These are phyloP conservation scores for Nesogale talazaci DNA, from an alignment of 2,113 vertebrate species.

Conservation along the genomic window DNA sequence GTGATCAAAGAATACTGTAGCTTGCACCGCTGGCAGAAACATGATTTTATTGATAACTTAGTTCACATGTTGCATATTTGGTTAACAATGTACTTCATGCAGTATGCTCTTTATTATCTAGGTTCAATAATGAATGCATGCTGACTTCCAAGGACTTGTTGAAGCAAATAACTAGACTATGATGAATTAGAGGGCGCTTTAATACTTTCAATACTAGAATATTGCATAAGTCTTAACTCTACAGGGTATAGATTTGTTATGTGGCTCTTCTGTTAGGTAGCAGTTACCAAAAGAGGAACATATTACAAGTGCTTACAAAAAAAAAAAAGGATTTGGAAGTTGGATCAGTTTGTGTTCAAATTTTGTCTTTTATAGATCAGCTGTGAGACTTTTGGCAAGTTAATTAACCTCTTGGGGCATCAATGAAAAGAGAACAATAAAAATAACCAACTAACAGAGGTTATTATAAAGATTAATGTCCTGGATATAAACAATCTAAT, in stretches of 20 bases:
- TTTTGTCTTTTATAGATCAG: slow-evolving; percentile 51
- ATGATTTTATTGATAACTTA: neutral
- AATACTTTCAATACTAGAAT: slow-evolving; percentile 62
- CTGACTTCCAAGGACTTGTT: slow-evolving; percentile 51
- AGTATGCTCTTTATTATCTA: slow-evolving; percentile 42
- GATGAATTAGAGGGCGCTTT: slow-evolving; percentile 53
- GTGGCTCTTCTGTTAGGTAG: slow-evolving; percentile 42
- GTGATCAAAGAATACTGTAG: neutral
- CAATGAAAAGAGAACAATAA: slow-evolving; percentile 23
- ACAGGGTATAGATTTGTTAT: slow-evolving; percentile 60
- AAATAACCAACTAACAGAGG: neutral
- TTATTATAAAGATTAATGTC: slow-evolving; percentile 35
- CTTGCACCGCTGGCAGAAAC: neutral
- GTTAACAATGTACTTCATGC: neutral
- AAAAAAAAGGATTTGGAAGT: slow-evolving; percentile 53
- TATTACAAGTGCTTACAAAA: slow-evolving; percentile 47
- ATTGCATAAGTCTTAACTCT: slow-evolving; percentile 45
- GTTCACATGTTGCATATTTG: slow-evolving; percentile 3
- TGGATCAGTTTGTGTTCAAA: slow-evolving; percentile 59
- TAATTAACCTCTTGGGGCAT: slow-evolving; percentile 52
- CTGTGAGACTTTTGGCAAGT: slow-evolving; percentile 41
- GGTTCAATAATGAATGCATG: slow-evolving; percentile 41
- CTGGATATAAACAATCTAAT: neutral
- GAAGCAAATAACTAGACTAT: slow-evolving; percentile 60
- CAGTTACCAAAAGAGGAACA: slow-evolving; percentile 24